Base-by-base conservation (phyloP, 1,140 invertebrate species). In the Orius insidiosus region DNA sequence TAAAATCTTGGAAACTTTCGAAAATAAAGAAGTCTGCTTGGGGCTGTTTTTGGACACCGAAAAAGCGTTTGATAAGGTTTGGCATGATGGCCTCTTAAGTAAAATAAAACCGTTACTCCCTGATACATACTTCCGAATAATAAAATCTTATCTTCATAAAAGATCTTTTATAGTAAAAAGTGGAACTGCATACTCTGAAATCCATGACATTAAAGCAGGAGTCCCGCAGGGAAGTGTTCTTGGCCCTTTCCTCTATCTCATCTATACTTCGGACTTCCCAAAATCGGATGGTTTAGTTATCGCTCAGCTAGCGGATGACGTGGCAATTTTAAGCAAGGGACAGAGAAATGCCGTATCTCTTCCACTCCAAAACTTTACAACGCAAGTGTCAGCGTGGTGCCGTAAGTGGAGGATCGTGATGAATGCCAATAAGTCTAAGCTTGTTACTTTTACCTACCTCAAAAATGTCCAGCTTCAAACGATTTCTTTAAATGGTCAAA, bases 1-100 rank as follows among this genome's bases (percentile, higher is more conserved):
- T 13, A 38, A n/a, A 14, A 13, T 38, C 36, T n/a, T 38, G 36
- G 36, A 38, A n/a, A 38, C 36, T n/a, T 38, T 38, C 5, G 36
- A 38, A 38, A 14, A 38, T 6, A n/a, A 14, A 6, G 9, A 9
- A 38, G 36, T 38, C 14, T 38, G 6, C 36, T 14, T 38, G 9
- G 36, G 13, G 14, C 9, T 38, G 9, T 38, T 38, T 38, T 38
- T 38, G 36, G 36, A 38, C 14, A 14, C 5, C 6, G 36, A 38
- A 38, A 38, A 38, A 38, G 36, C 36, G 6, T 38, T 38, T 38
- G 13, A 38, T 14, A 6, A 14, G 14, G 36, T 38, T n/a, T n/a
- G n/a, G n/a, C n/a, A n/a, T n/a, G n/a, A n/a, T n/a, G n/a, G n/a
- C n/a, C n/a, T n/a, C n/a, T 38, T 38, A 13, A 13, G 9, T 8